Percentiles rank a stretch among this genome's conserved stretches.
phyloP scores from a whole-genome alignment of 2,113 vertebrate species.

The Alectura lathami region DNA sequence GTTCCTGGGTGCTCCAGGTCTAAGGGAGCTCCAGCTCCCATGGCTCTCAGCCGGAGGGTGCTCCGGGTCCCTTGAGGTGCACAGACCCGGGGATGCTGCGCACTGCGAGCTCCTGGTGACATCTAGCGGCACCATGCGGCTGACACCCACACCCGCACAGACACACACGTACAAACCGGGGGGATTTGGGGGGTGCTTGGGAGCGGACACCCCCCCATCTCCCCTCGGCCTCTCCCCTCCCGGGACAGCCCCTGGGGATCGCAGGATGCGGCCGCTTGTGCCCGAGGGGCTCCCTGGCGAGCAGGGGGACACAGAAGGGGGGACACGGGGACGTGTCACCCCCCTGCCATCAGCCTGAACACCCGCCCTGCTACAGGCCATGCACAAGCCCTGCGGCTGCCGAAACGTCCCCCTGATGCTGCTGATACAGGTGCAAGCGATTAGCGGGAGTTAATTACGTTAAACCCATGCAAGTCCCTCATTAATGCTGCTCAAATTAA shows the following conservation, averaged over 20 bases:
- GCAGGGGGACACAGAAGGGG: neutral
- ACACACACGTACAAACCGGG: neutral
- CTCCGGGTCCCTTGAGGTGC: neutral
- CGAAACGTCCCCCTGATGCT: neutral
- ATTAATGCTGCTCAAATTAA: neutral
- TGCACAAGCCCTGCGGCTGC: neutral
- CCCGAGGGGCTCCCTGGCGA: neutral
- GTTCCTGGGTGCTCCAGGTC: neutral
- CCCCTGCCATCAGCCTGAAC: rapidly evolving
- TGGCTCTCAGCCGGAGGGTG: neutral
- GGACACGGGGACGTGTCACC: too few relatives aligned
- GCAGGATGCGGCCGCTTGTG: rapidly evolving
- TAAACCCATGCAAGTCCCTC: neutral
- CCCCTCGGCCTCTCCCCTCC: too few relatives aligned
- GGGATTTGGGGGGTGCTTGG: too few relatives aligned
- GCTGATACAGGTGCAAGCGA: neutral
- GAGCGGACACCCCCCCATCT: too few relatives aligned
- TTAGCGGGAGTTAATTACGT: neutral
- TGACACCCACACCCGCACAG: too few relatives aligned
- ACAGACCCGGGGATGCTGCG: neutral
- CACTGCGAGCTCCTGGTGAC: conserved; percentile 4
- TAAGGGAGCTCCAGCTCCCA: neutral
- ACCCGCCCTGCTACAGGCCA: too few relatives aligned
- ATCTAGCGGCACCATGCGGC: conserved; percentile 14
- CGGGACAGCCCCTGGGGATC: rapidly evolving